These are phyloP conservation scores for Atethmia centrago DNA, from an alignment of 2,888 invertebrate genomes.

Conservation along the genomic window DNA sequence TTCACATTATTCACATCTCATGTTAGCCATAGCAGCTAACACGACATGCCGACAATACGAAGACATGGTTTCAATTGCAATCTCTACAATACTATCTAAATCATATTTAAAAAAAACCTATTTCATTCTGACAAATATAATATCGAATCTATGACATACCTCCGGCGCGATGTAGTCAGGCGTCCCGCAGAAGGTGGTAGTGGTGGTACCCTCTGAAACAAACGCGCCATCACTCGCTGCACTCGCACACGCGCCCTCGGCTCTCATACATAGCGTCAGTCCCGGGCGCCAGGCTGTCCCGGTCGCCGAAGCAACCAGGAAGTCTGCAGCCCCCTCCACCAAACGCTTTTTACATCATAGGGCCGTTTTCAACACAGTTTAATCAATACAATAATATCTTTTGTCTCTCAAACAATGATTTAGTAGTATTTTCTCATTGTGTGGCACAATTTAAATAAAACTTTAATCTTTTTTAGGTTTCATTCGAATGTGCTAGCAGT, in stretches of 20 bases:
- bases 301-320: constrained; percentile 11
- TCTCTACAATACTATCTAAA: neutral
- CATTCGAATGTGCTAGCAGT: neutral
- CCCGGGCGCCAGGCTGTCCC: too few relatives aligned
- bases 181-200: constrained; percentile 99
- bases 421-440: neutral
- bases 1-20: neutral
- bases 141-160: constrained; percentile 80
- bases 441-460: neutral
- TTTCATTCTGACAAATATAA: neutral
- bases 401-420: neutral
- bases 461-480: too few relatives aligned
- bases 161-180: constrained; percentile 99
- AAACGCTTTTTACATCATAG: constrained; percentile 60
- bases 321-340: constrained; percentile 62
- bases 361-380: constrained; percentile 16
- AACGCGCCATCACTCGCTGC: neutral
- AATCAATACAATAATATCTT: neutral
- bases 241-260: constrained; percentile 51
- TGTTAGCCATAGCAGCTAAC: neutral
- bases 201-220: constrained; percentile 94
- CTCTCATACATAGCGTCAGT: too few relatives aligned
- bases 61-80: neutral
- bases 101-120: neutral
- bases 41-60: neutral